phyloP scores from a whole-genome alignment of 2,797 vertebrate genomes.

The Bryconaethiops microstoma region DNA sequence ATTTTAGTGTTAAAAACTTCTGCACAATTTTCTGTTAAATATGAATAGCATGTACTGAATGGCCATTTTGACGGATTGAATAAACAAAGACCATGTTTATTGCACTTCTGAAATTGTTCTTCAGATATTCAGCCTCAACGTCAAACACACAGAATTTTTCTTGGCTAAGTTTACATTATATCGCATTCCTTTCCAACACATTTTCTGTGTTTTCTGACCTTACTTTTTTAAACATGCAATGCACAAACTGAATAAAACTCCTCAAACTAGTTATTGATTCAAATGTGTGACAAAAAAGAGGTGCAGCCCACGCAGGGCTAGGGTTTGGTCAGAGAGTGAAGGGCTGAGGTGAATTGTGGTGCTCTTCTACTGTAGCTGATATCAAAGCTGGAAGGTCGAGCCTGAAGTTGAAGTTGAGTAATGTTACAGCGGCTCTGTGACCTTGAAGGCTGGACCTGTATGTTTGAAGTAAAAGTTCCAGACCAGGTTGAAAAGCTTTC shows the following conservation, averaged over 20 bases:
- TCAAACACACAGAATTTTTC: too few species aligned
- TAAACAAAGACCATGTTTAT: too few species aligned
- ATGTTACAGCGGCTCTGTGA: constrained; percentile 19
- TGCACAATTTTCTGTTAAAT: too few species aligned
- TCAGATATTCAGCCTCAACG: too few species aligned
- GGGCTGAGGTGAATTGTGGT: background rate
- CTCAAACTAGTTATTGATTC: background rate
- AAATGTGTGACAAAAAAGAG: background rate
- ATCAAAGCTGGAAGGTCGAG: constrained; percentile 11
- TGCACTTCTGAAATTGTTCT: too few species aligned
- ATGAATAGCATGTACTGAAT: too few species aligned
- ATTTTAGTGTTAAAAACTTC: too few species aligned
- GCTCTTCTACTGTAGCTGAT: background rate
- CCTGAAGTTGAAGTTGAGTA: constrained; percentile 20
- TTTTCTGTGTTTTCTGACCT: too few species aligned
- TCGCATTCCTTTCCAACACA: too few species aligned
- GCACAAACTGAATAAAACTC: background rate
- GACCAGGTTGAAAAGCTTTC: constrained; percentile 42
- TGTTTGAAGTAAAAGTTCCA: constrained; percentile 40
- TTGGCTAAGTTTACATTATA: too few species aligned
- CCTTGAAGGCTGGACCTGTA: constrained; percentile 37
- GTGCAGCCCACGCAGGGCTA: background rate
- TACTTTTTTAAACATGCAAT: too few species aligned
- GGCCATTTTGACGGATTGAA: too few species aligned
- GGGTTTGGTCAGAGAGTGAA: background rate